Conservation (phyloP, 2,113 vertebrate genomes). For the Cottus gobio region DNA sequence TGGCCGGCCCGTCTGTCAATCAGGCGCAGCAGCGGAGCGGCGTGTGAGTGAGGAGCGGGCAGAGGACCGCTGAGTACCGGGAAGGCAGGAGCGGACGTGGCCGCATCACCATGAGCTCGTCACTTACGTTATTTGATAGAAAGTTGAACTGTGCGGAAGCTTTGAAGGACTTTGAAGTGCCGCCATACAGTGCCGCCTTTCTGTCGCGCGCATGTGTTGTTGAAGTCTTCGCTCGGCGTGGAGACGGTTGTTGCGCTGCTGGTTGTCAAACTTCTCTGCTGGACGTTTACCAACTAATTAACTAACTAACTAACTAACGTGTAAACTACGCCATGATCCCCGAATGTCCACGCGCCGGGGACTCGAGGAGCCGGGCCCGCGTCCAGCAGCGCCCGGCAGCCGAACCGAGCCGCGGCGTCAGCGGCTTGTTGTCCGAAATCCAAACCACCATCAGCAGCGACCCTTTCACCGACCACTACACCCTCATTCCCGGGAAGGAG, state of each 20-base stretch:
- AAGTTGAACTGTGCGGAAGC: background rate
- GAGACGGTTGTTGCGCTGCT: background rate
- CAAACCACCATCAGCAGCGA: slow-evolving; percentile 70
- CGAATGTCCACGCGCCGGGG: slow-evolving; percentile 62
- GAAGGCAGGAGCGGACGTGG: background rate
- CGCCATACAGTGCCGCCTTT: background rate
- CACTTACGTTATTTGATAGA: background rate
- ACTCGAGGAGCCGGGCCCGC: slow-evolving; percentile 52
- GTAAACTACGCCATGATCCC: slow-evolving; percentile 67
- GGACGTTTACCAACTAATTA: background rate
- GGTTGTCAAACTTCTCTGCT: background rate
- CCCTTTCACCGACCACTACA: slow-evolving; percentile 79
- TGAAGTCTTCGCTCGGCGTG: background rate
- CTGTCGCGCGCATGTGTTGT: background rate
- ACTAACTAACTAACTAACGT: background rate
- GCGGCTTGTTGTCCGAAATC: slow-evolving; percentile 77
- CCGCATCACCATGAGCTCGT: background rate
- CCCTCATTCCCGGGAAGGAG: slow-evolving; percentile 77
- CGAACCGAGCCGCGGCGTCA: slow-evolving; percentile 52
- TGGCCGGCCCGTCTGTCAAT: background rate
- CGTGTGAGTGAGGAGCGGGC: background rate
- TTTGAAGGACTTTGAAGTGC: background rate
- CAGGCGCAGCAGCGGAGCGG: background rate
- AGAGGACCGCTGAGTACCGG: background rate
- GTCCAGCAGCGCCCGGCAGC: slow-evolving; percentile 24